phyloP scores from a whole-genome alignment of 2,888 invertebrate genomes.

The Norana najaformis region DNA sequence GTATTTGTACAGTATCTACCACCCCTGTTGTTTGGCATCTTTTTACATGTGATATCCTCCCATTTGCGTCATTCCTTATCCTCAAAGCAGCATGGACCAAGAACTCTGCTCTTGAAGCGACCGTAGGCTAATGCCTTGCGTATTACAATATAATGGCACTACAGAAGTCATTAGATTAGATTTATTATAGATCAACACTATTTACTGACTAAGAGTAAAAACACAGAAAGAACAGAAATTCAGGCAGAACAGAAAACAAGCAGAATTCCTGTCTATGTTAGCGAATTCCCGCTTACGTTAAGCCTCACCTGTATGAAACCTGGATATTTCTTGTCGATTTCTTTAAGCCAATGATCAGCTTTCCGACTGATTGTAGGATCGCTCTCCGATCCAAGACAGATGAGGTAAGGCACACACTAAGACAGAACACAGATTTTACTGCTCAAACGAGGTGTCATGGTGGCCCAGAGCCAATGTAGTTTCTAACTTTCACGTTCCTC shows the following conservation, averaged over 20 bases:
- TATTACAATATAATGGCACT: too few relatives aligned
- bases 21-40: too few relatives aligned
- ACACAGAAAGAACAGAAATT: too few relatives aligned
- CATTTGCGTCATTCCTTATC: background rate
- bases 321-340: conserved; percentile 30
- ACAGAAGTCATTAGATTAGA: too few relatives aligned
- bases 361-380: conserved; percentile 16
- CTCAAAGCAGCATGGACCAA: background rate
- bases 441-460: background rate
- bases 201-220: too few relatives aligned
- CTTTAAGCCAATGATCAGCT: conserved; percentile 23
- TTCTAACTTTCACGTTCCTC: background rate
- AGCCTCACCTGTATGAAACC: conserved; percentile 22
- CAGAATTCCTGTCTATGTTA: too few relatives aligned
- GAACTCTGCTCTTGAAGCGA: background rate
- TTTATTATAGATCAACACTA: too few relatives aligned
- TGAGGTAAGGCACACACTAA: conserved; percentile 30
- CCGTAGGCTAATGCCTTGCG: too few relatives aligned
- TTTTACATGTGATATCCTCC: too few relatives aligned
- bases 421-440: background rate
- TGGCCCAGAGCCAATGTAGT: background rate
- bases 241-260: too few relatives aligned
- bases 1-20: too few relatives aligned
- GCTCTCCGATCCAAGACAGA: conserved; percentile 18
- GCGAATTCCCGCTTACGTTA: background rate